phyloP scores from a whole-genome alignment of 2,113 vertebrate genomes.

The Chaetura pelagica region DNA sequence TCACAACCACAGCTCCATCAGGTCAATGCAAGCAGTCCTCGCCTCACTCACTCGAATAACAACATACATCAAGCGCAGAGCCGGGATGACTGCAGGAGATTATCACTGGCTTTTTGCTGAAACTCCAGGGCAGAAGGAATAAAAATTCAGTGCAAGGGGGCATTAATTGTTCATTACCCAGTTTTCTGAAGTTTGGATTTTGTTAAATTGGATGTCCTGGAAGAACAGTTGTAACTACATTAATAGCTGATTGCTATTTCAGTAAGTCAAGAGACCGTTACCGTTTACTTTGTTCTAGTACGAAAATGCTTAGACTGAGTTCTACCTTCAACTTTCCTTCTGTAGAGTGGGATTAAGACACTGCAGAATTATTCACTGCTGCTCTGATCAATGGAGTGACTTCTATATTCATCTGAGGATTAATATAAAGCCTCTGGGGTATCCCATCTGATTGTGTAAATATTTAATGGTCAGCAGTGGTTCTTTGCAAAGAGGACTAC shows the following conservation, averaged over 20 bases:
- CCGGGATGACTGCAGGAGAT: background rate
- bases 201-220: background rate
- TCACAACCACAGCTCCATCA: background rate
- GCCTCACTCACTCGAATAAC: background rate
- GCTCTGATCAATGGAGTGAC: background rate
- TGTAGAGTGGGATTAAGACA: background rate
- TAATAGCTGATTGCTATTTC: background rate
- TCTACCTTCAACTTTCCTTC: background rate
- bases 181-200: background rate
- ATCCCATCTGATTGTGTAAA: background rate
- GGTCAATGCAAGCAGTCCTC: background rate
- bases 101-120: background rate
- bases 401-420: background rate
- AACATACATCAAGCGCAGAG: rapidly evolving
- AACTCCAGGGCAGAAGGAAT: background rate
- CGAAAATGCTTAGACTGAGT: background rate
- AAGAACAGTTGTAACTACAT: background rate
- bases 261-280: background rate
- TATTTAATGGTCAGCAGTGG: background rate
- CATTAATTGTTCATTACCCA: background rate
- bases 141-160: background rate
- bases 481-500: background rate
- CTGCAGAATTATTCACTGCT: background rate
- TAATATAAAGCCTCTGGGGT: background rate
- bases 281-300: background rate